Base-by-base conservation (phyloP, 2,888 invertebrate species). In the Tetranychus truncatus region DNA sequence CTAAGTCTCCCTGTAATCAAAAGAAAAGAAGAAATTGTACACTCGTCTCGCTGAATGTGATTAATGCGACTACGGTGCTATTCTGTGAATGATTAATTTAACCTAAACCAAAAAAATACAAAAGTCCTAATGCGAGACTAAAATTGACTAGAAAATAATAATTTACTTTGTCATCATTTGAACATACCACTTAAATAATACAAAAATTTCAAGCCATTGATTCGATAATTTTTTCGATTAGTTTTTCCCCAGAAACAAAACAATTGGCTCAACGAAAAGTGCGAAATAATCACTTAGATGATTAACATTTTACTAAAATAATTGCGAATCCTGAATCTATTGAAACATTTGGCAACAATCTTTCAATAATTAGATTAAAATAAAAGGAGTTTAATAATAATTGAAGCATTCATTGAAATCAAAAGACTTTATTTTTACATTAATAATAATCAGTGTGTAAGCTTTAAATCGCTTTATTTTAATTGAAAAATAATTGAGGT, bases 1-100 rank as follows among this genome's bases (percentile, higher is more conserved):
- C 55, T 55, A 55, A 55, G 55, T 55, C 55, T 55, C 55, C 55
- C 55, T 55, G 55, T 55, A 55, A 55, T 55, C 55, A 55, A 55
- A 55, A 55, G 55, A 9, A 55, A 55, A 55, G 15, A 55, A 55
- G 15, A 55, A 55, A 55, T 15, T 15, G 55, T 55, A 15, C 55
- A 55, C 15, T 55, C 11, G 55, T 55, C 55, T 55, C 55, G 15
- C 55, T 55, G 55, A 55, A 55, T 55, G 55, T 55, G 55, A 55
- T 55, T 55, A 55, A 55, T 55, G 55, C 55, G 9, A 55, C 55
- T 55, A 55, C 55, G 55, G 55, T 55, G 55, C 55, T 55, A 55
- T 55, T 55, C 55, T 55, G 55, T 55, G 55, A 55, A 55, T 55
- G 55, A 55, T 15, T 55, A 34, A 34, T 34, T 34, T 34, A 55